Base-by-base conservation (phyloP, 1,140 invertebrate genomes). In the Rhyzopertha dominica region DNA sequence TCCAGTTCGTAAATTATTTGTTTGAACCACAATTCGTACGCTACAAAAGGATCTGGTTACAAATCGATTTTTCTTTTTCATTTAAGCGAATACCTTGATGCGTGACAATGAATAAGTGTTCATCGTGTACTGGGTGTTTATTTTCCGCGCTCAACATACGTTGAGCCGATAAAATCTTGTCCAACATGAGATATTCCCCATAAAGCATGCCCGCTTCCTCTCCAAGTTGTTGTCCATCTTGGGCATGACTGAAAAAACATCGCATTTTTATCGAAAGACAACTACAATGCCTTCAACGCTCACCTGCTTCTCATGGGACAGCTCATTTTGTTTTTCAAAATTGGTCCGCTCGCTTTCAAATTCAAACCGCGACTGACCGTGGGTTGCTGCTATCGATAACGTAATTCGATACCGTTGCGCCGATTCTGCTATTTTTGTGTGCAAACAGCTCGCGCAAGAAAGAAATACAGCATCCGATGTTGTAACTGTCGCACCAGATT, bases 1-100 rank as follows among this genome's bases (percentile, higher is more conserved):
- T 98, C 95, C 42, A 99, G 71, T 63, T 99, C 96, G 63, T 83
- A 97, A 39, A 99, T 87, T 25, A 99, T 96, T 74, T 99, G 95
- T 69, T 98, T 98, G 74, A 99, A 99, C 96, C 96, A 99, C 10
- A 99, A 73, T 68, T 99, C 96, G 68, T 98, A 98, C 1, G 94
- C 95, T 97, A 72, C 47, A 74, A 75, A 10, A 50, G 9, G 7
- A 8, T 34, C 7, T 43, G 8, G 7, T 5, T 40, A 25, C 20
- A 40, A 17, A 40, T 26, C 23, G 23, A 40, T 25, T 25, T 40
- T 25, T 40, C n/a, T n/a, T n/a, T n/a, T n/a, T n/a, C n/a, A n/a
- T n/a, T n/a, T 39, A n/a, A 26, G 4, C 7, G 37, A 17, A 51
- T 73, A 96, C 93, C 90, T 87, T 98, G 95, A 76, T 98, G 95